Base-by-base conservation (phyloP, 2,113 vertebrate species). In the Cercocebus atys region DNA sequence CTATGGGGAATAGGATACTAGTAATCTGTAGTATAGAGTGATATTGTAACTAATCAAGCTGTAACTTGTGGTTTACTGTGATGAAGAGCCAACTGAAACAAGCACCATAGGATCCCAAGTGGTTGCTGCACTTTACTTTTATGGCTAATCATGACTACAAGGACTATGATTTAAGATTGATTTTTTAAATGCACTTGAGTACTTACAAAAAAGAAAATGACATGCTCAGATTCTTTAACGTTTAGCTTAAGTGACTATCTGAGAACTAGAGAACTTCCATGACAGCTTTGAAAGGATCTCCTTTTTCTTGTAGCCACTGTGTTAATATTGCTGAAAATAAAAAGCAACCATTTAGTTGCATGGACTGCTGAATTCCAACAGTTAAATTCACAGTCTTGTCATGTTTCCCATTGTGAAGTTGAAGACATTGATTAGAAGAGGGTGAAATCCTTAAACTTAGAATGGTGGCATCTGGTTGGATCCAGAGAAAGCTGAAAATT, bases 321-420 rank as follows among this genome's bases (percentile, higher is more conserved):
- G 30, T 16, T 92, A 50, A 73, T 83, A 68, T 50, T 59, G 47
- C n/a, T 82, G 80, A 43, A 95, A 95, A 82, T 91, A 45, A 95
- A 90, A 76, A 9, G 23, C 75, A 68, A 9, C 6, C 45, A 78
- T 35, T 93, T 55, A 70, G 30, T 66, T 81, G 43, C 55, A 12
- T 8, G 38, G 38, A 12, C 40, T 81, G 35, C 38, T 92, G 68
- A 88, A 16, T 76, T 45, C 43, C 12, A 73, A 11, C 7, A 68
- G 61, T 83, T 45, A 84, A 80, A 64, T 88, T 90, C 35, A 61
- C 12, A 73, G 27, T 80, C 38, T 76, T 0, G 8, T 61, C 81
- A 84, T 35, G 5, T 55, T 75, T 88, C 61, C 88, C 38, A 18
- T 7, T 45, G 20, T 64, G 55, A 80, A 79, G 80, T 75, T 75